Base-by-base conservation (phyloP, 2,888 invertebrate genomes). In the Caenorhabditis imperialis region DNA sequence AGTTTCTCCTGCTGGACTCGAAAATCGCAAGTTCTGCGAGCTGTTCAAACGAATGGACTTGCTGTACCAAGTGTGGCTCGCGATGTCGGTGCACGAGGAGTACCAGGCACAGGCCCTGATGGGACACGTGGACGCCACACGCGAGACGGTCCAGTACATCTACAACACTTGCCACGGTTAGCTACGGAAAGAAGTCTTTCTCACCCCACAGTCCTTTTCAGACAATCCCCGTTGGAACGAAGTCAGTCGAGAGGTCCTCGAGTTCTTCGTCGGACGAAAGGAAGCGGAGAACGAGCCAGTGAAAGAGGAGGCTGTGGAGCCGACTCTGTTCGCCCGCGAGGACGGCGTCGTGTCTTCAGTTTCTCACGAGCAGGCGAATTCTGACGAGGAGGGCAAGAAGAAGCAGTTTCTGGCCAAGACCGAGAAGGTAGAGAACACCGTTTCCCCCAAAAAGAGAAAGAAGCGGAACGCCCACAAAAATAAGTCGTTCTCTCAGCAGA, bases 281-380 rank as follows among this genome's bases (percentile, higher is more conserved):
- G 33, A 55, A 22, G n/a, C n/a, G n/a, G 48, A 55, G n/a, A 42
- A 44, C 10, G 23, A 23, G 7, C 30, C 61, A 18, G 20, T 10
- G 7, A 48, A 25, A 48, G 25, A 20, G 2, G 69, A 47, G 14
- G 53, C 18, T 14, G 51, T 30, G 1, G 47, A 54, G 23, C 54
- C 58, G n/a, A 51, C 48, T 6, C 12, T 48, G 45, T 74, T 57
- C 25, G 73, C 73, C 3, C 33, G 73, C 16, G 73, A 67, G 18
- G 73, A 74, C 38, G 73, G 73, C 7, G 73, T 74, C 7, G 51
- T 74, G n/a, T 54, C 73, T 12, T 53, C 54, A 37, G 14, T 74
- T 35, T 45, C 67, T 12, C 42, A 57, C 12, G 61, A 74, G 18
- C 44, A 74, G 37, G 73, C 73, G 6, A 18, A 38, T 3, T 61